These are phyloP conservation scores for Ostrea denselamellosa DNA, from an alignment of 1,140 invertebrate genomes.

Conservation along the genomic window DNA sequence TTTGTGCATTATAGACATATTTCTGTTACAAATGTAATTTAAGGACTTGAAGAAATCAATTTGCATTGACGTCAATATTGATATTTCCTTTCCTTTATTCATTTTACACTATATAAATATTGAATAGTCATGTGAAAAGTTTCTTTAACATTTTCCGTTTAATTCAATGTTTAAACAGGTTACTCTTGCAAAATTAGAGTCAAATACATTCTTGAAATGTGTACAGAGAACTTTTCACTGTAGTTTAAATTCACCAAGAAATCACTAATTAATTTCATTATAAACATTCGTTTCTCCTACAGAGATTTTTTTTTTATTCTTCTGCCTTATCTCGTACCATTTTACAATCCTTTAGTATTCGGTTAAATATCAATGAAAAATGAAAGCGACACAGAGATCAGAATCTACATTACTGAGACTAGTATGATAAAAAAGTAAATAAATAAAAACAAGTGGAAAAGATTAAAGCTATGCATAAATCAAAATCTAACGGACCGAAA, in stretches of 20 bases:
- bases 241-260: background rate
- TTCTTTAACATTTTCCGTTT: background rate
- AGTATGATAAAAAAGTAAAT: too few relatives aligned
- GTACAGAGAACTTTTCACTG: background rate
- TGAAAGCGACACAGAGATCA: background rate
- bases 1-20: background rate
- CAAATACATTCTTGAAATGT: background rate
- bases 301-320: background rate
- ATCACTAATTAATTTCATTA: background rate
- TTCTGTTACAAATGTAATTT: background rate
- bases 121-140: background rate
- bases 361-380: background rate
- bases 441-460: too few relatives aligned
- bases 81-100: background rate
- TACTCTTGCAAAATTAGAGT: constrained; percentile 4
- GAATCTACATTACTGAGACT: too few relatives aligned
- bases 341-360: background rate
- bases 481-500: too few relatives aligned
- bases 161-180: background rate
- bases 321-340: background rate
- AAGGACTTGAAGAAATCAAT: background rate
- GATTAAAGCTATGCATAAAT: too few relatives aligned
- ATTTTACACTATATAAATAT: background rate
- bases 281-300: background rate
- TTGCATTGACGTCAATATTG: background rate